Conservation (phyloP, 2,888 invertebrate species). For the Netelia melanura region DNA sequence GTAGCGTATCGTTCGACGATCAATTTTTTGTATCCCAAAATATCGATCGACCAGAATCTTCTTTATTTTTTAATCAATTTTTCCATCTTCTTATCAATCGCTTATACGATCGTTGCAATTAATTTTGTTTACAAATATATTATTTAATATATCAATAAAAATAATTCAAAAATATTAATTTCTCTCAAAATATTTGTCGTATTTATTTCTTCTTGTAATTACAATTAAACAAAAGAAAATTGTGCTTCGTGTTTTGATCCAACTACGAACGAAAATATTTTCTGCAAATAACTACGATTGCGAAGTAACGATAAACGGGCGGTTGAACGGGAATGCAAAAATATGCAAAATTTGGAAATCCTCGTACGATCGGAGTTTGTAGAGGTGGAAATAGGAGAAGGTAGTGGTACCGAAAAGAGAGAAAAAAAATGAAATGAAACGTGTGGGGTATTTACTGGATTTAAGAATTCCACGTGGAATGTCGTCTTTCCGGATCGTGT, state of each 20-base stretch:
- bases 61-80: not conserved
- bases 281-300: no score
- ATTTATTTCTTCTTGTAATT: no score
- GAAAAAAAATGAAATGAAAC: not conserved
- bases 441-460: constrained; percentile 57
- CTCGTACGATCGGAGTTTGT: constrained; percentile 33
- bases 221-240: no score
- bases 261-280: no score
- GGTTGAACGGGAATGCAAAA: constrained; percentile 62
- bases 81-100: not conserved
- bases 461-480: constrained; percentile 69
- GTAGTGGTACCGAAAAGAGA: constrained; percentile 1
- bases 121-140: no score
- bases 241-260: no score
- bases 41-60: not conserved
- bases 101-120: not conserved
- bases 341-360: constrained; percentile 66
- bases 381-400: not conserved
- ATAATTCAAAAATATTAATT: no score
- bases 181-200: no score
- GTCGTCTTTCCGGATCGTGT: constrained; percentile 70
- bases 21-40: not conserved
- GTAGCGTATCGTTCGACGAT: no score
- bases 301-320: not conserved
- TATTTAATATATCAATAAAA: no score